Conservation (phyloP, 2,113 vertebrate genomes). For the Hepsetus odoe region DNA sequence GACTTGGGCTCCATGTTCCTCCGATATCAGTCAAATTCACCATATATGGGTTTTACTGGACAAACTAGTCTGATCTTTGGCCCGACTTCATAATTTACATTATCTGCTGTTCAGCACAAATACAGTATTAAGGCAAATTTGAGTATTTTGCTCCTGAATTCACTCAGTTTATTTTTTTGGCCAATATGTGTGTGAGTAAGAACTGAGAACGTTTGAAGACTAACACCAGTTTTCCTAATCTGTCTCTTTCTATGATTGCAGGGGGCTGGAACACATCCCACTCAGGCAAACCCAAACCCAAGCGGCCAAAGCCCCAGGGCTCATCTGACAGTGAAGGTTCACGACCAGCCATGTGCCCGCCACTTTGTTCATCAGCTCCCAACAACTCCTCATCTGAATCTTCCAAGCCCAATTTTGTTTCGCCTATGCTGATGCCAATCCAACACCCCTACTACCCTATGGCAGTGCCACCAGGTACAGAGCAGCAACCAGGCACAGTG, state of each 20-base stretch:
- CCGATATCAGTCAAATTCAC: too few relatives aligned
- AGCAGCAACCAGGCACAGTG: constrained; percentile 45
- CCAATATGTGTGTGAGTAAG: too few relatives aligned
- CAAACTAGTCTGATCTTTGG: too few relatives aligned
- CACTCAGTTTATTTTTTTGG: too few relatives aligned
- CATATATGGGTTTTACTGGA: too few relatives aligned
- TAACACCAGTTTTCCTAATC: background rate
- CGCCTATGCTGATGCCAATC: constrained; percentile 62
- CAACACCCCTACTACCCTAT: constrained; percentile 59
- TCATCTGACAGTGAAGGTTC: constrained; percentile 67
- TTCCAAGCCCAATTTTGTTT: constrained; percentile 60
- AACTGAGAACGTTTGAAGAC: background rate
- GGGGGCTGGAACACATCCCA: constrained; percentile 68
- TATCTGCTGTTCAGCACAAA: too few relatives aligned
- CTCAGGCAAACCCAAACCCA: constrained; percentile 76
- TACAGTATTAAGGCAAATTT: too few relatives aligned
- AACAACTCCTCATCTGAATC: constrained; percentile 70
- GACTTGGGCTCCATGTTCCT: too few relatives aligned
- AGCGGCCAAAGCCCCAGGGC: constrained; percentile 73
- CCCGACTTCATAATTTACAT: too few relatives aligned
- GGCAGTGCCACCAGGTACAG: constrained; percentile 54
- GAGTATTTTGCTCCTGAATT: too few relatives aligned
- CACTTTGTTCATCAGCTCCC: constrained; percentile 45
- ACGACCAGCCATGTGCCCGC: constrained; percentile 53
- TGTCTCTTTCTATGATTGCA: constrained; percentile 44